A percentile compares a stretch with the other conserved stretches of the same genome.
These are phyloP conservation scores for Patiria miniata DNA, from an alignment of 35 echinoderm and acorn worm genomes.

Conservation along the genomic window DNA sequence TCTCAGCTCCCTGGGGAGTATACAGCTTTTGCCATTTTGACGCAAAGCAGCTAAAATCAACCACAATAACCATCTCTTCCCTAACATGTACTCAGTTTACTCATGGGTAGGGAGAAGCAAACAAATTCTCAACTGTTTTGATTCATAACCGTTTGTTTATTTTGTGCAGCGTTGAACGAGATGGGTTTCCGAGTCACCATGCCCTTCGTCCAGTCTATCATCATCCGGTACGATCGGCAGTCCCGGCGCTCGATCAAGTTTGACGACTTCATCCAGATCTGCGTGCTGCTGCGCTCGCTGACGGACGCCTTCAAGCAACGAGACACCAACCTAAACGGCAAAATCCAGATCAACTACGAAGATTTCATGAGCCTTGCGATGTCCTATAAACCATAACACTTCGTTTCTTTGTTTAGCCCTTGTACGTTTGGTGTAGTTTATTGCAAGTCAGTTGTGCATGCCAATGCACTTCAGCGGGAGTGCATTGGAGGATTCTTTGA, in stretches of 20 bases:
- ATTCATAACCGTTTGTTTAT: background rate
- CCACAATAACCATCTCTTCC: too few species aligned
- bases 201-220: constrained; percentile 59
- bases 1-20: too few species aligned
- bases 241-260: constrained; percentile 58
- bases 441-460: too few species aligned
- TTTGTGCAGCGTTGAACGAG: constrained; percentile 76
- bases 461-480: too few species aligned
- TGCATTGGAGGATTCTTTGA: too few species aligned
- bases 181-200: constrained; percentile 83
- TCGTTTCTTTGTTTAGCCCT: too few species aligned
- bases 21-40: too few species aligned
- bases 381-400: constrained; percentile 67
- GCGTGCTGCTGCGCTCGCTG: constrained; percentile 70
- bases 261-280: constrained; percentile 86
- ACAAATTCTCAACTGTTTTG: too few species aligned
- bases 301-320: constrained; percentile 84
- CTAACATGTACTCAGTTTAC: too few species aligned
- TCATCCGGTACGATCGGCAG: constrained; percentile 64
- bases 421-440: too few species aligned
- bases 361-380: constrained; percentile 89
- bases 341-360: constrained; percentile 85
- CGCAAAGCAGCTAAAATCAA: too few species aligned
- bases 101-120: too few species aligned
- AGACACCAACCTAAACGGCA: constrained; percentile 73